Evolutionary conservation across 2,797 vertebrate genomes (phyloP), one percentile per base, ranked within the genome.

Genomic region (Scleropages formosus): DNA sequence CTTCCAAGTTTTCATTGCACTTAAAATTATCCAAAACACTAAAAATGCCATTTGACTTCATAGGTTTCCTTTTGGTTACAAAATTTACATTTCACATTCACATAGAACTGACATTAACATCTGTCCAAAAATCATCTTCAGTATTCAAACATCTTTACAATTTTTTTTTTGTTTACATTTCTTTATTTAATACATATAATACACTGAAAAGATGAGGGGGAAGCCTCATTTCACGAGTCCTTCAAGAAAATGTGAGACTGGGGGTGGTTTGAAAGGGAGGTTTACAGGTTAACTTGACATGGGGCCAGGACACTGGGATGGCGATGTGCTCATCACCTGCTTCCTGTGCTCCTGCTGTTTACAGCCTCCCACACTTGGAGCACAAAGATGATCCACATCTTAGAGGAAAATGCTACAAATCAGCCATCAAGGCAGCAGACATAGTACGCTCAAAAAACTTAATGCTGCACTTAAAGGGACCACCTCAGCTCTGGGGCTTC

Each of bases 61-160:
- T 86, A 86, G 85, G 87, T 84, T 84, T 86, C 88, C 84, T 83
- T 73, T 83, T 86, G 80, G 89, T 90, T 92, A 89, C 90, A 92
- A 91, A 88, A 92, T 87, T 79, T 88, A 86, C 84, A 84, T 89
- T 90, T 91, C 90, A 94, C 89, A 90, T 88, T 91, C 87, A 93
- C 89, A 88, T 86, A 90, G 85, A 84, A 82, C 39, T 83, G 87
- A 85, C 78, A 85, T 78, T 59, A 75, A 87, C 83, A 89, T 74
- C 82, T 82, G 88, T 89, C 87, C 80, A 82, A 84, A 88, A 81
- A 62, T 59, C 26, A 79, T 75, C 75, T 82, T 82, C 80, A 82
- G 61, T 79, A 89, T 88, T 84, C 85, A 86, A 85, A 85, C 87
- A 80, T 79, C 72, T 75, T 72, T 63, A 76, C 63, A 80, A 72